phyloP scores from a whole-genome alignment of 2,113 vertebrate genomes.

The Sinocyclocheilus grahami region DNA sequence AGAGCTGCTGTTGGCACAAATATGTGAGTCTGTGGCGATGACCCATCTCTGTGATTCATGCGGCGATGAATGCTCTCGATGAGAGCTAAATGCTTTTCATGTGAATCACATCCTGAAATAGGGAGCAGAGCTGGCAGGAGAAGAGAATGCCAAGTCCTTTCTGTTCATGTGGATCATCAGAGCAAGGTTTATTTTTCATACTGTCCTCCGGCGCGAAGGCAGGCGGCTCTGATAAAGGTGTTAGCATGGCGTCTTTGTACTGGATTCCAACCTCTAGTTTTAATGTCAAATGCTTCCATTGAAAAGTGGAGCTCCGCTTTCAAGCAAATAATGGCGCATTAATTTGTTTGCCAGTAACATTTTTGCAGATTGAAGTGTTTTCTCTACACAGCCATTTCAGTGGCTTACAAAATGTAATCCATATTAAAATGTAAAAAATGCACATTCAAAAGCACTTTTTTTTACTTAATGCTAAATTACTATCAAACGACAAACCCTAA shows the following conservation, averaged over 20 bases:
- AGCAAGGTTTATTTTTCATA: conserved; percentile 34
- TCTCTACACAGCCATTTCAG: neutral
- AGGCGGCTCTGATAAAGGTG: neutral
- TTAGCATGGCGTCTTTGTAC: neutral
- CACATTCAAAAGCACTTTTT: neutral
- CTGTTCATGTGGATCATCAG: conserved; percentile 39
- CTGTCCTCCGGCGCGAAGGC: neutral
- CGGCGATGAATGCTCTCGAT: conserved; percentile 16
- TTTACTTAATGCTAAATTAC: neutral
- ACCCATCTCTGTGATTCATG: conserved; percentile 48
- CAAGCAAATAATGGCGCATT: neutral
- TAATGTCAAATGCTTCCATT: conserved; percentile 9
- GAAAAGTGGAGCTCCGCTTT: neutral
- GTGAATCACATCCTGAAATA: conserved; percentile 56
- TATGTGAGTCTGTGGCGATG: neutral
- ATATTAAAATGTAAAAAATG: neutral
- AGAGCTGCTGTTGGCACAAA: conserved; percentile 33
- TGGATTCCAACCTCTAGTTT: neutral
- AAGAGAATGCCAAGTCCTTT: conserved; percentile 41
- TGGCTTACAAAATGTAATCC: neutral
- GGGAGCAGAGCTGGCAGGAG: conserved; percentile 26
- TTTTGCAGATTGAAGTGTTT: neutral
- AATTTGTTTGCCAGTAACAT: neutral
- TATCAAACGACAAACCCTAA: neutral
- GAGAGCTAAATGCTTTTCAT: conserved; percentile 47